Conservation (phyloP, 2,888 invertebrate genomes). For the Ectemnius continuus region DNA sequence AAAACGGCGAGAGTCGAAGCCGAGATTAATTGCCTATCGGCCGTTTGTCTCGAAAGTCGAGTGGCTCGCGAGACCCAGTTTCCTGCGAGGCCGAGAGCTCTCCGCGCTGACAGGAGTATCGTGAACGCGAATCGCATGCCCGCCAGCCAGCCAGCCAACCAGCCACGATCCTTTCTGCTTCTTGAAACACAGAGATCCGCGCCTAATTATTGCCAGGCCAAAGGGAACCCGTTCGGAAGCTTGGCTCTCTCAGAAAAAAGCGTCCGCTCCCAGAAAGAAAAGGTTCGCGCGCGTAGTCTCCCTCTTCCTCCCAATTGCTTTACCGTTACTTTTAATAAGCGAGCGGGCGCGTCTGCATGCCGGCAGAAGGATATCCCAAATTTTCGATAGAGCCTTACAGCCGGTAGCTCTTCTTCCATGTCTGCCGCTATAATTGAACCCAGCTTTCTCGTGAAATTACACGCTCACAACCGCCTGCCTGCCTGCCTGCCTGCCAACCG, state of each 20-base stretch:
- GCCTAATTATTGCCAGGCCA: background rate
- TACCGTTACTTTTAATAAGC: constrained; percentile 1
- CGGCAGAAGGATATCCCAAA: background rate
- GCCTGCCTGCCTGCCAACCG: background rate
- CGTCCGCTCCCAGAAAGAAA: background rate
- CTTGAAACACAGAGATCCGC: background rate
- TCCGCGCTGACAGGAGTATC: constrained; percentile 56
- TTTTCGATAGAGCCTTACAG: background rate
- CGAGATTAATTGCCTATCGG: constrained; percentile 64
- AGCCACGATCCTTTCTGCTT: constrained; percentile 26
- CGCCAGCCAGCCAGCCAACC: constrained; percentile 42
- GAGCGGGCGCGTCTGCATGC: background rate
- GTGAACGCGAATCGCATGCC: constrained; percentile 55
- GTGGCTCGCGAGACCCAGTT: constrained; percentile 50
- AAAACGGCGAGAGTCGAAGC: constrained; percentile 28
- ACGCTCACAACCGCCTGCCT: background rate
- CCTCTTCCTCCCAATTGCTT: constrained; percentile 8
- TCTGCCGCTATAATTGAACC: background rate
- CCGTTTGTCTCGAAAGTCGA: constrained; percentile 60
- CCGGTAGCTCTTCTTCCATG: constrained; percentile 12
- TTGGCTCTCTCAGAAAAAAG: constrained; percentile 20
- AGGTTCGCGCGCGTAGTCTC: constrained; percentile 6
- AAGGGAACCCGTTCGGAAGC: background rate
- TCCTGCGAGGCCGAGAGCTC: constrained; percentile 42
- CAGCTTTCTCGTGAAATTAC: constrained; percentile 9